Base-by-base conservation (phyloP, 2,113 vertebrate species). In the Turnix velox region DNA sequence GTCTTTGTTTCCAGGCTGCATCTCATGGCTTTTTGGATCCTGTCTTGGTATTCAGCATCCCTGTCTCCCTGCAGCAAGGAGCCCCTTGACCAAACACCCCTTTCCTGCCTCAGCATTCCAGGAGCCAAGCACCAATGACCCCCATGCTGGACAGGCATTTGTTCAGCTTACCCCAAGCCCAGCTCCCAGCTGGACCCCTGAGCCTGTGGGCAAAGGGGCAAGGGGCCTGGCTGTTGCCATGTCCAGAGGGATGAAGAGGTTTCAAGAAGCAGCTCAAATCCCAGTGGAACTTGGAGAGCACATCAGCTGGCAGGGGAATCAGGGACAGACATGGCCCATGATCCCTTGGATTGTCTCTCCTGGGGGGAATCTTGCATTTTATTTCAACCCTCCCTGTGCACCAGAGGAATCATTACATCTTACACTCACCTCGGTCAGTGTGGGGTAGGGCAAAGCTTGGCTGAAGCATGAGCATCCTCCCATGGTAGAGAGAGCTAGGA, bases 111-210 rank as follows among this genome's bases (percentile, higher is more conserved):
- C 0, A 2, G 18, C 2, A 2, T 33, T 43, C 57, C 45, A 25
- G 3, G 8, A n/a, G 39, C 24, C 48, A 25, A 2, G 0, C 1
- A 3, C 30, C 3, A 1, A 33, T 12, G 22, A 14, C 4, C 5
- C 14, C 12, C 0, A 1, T 31, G 43, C 46, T 30, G 37, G 42
- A 8, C 22, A 12, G 23, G 4, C 4, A 1, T 31, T 59, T 1
- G 3, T 17, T 23, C 9, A 0, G 6, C 12, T 49, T 4, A 2
- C 18, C 37, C 33, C 14, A 4, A 1, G 2, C 7, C n/a, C 1
- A 0, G 17, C 51, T 84, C 40, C 8, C 2, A 3, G 10, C 18
- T 0, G 0, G 73, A 40, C 10, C 20, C 49, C 18, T 0, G 0
- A 49, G 30, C 30, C 27, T 3, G 2, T 59, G 8, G 28, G 9